Conservation (phyloP, 1,140 invertebrate genomes). For the Venustaconcha ellipsiformis region DNA sequence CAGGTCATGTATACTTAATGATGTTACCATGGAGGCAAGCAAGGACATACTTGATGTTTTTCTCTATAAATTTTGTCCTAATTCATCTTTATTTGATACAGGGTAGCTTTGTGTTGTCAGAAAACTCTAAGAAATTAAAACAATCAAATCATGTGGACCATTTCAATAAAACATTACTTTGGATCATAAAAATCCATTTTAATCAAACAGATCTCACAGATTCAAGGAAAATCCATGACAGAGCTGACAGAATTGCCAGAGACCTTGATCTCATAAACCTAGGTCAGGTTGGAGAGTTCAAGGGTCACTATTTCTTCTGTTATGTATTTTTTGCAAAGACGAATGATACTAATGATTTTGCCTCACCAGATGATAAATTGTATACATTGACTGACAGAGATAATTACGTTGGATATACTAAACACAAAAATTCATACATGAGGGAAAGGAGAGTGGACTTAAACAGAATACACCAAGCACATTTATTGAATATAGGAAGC, state of each 20-base stretch:
- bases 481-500: constrained; percentile 2
- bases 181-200: no score
- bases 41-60: no score
- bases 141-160: no score
- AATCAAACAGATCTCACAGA: no score
- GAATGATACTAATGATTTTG: constrained; percentile 1
- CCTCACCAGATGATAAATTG: not conserved
- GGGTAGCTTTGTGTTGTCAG: no score
- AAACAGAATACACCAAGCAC: constrained; percentile 9
- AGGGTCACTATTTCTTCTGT: constrained; percentile 35
- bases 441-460: constrained; percentile 1
- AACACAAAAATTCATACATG: not conserved
- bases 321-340: constrained; percentile 7
- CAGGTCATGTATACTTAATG: no score
- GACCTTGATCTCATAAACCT: constrained; percentile 32
- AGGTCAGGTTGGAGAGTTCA: constrained; percentile 34
- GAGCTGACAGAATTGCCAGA: constrained; percentile 24
- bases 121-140: no score
- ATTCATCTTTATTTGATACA: no score
- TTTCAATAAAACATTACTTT: no score
- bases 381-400: constrained; percentile 2
- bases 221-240: no score
- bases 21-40: no score
- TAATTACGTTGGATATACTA: not conserved
- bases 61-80: no score